Evolutionary conservation across 2,113 vertebrate species (phyloP), one percentile per base, ranked within the genome.

Genomic region (Salvelinus alpinus): DNA sequence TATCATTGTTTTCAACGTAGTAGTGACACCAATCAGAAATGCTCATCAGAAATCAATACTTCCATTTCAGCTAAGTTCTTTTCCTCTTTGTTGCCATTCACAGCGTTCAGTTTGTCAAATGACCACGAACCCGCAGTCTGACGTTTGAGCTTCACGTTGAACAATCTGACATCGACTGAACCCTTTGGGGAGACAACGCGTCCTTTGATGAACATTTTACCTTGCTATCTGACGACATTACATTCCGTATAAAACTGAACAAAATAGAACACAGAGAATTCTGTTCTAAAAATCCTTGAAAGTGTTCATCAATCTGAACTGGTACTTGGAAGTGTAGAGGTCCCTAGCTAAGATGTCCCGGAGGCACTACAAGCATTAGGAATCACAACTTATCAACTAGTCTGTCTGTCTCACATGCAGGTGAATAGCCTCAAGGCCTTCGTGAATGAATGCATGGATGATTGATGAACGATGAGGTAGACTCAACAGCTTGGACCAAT

Each of bases 401-500:
- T 24, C 64, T 27, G 64, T 65, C 25, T 27, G 24, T 66, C 64
- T 25, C 24, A 66, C n/a, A 24, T 66, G 1, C 64, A 66, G 64
- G 64, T 66, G 64, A 31, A 66, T 27, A 18, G 64, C 64, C 64
- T 22, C 25, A 66, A 66, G 64, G 24, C 64, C 24, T 14, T 27
- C 64, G 13, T 66, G 24, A 25, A 13, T 66, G 12, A 25, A 25
- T 66, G 22, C 18, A 66, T 27, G 64, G 24, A 27, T 24, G 64
- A 66, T 66, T 66, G 24, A 66, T 25, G 64, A 24, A 25, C n/a
- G 11, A 8, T 66, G 14, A 6, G 13, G 3, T 27, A 66, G 64
- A 66, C 25, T 16, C 24, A 29, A 66, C 64, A 66, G 64, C 64
- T 66, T 66, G 64, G 14, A 66, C 64, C 22, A 31, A 25, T 66